Conservation (phyloP, 2,888 invertebrate genomes). For the Sarcophaga variegata region DNA sequence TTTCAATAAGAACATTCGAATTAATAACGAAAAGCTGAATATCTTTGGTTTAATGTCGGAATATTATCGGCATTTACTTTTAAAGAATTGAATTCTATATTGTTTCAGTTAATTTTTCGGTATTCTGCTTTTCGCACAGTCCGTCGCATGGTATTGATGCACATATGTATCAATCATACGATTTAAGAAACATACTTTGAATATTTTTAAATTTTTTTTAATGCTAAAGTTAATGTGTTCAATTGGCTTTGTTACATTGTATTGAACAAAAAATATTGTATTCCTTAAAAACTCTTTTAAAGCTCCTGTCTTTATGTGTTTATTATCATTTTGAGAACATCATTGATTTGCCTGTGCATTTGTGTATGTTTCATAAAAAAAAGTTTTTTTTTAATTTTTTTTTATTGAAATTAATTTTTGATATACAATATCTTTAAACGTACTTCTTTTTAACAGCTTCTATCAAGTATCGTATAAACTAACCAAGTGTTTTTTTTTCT, state of each 20-base stretch:
- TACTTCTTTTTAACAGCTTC: neutral
- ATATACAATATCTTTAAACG: neutral
- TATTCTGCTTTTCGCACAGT: too few relatives aligned
- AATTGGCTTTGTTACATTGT: too few relatives aligned
- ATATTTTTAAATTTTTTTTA: too few relatives aligned
- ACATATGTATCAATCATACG: too few relatives aligned
- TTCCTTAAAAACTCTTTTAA: neutral
- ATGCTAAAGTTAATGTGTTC: too few relatives aligned
- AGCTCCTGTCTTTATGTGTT: neutral
- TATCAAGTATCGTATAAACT: neutral
- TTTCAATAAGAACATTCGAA: neutral
- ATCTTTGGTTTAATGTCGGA: too few relatives aligned
- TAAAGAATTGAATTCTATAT: too few relatives aligned
- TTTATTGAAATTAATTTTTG: neutral
- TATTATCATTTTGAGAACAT: neutral
- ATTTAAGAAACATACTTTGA: too few relatives aligned
- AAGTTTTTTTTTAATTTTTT: neutral
- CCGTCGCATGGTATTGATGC: too few relatives aligned
- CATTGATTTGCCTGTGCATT: neutral
- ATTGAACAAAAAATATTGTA: too few relatives aligned
- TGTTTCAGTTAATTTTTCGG: too few relatives aligned
- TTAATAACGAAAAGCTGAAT: neutral
- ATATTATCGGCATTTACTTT: too few relatives aligned
- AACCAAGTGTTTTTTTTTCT: neutral
- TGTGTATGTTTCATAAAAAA: neutral